A percentile compares a stretch with the other conserved stretches of the same genome.
Conservation (phyloP, 2,113 vertebrate genomes). For the Cricetomys ansorgei region DNA sequence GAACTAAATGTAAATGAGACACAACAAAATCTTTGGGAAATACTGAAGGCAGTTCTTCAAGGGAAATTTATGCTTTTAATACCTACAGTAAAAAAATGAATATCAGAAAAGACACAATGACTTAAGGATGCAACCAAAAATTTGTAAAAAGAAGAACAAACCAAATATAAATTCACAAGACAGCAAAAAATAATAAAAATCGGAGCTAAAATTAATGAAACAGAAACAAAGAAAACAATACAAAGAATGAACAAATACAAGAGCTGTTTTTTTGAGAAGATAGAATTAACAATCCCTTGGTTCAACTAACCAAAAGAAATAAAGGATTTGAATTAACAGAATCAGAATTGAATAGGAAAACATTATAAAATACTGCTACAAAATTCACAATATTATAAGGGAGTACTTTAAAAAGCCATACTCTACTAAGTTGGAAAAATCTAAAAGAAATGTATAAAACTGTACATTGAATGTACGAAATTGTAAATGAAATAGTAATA, state of each 20-base stretch:
- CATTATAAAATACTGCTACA: background rate
- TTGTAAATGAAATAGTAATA: background rate
- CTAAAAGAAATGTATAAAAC: background rate
- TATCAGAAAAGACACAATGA: background rate
- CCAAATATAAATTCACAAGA: background rate
- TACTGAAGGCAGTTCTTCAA: background rate
- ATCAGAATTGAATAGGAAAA: background rate
- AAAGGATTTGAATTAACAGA: background rate
- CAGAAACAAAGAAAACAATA: background rate
- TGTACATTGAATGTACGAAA: too few species aligned
- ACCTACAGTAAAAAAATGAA: background rate
- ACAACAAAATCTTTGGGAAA: background rate
- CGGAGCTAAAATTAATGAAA: background rate
- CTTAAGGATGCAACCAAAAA: background rate
- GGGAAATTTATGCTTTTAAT: background rate
- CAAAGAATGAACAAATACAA: background rate
- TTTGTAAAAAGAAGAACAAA: background rate
- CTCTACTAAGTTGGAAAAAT: background rate
- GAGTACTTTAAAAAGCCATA: background rate
- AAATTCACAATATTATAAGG: background rate
- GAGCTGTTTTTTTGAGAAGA: background rate
- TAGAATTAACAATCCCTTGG: background rate
- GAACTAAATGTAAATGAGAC: background rate
- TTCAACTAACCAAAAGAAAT: background rate
- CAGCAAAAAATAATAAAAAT: background rate